Evolutionary conservation across 2,888 invertebrate species (phyloP).

Genomic region (Eumacrocentrus americanus): DNA sequence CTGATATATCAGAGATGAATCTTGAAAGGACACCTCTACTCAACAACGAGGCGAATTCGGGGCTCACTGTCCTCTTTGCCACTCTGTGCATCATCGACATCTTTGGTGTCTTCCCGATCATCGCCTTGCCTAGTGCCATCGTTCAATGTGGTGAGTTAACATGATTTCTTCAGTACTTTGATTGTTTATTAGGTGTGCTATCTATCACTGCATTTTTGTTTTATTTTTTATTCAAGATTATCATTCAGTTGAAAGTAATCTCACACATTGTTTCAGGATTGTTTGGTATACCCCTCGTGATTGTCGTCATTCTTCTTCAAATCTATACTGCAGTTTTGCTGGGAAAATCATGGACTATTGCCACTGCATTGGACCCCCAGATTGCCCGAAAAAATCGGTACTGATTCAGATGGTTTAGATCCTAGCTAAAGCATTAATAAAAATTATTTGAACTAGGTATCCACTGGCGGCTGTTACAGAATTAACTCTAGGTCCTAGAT

Average conservation of each 20-base stretch:
- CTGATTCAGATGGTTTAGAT: conserved; percentile 12
- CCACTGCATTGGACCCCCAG: conserved; percentile 73
- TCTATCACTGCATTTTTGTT: background rate
- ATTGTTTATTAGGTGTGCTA: conserved; percentile 8
- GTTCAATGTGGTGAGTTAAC: conserved; percentile 73
- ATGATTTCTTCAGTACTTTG: background rate
- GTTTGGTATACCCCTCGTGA: conserved; percentile 73
- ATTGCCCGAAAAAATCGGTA: conserved; percentile 68
- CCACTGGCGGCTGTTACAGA: conserved; percentile 87
- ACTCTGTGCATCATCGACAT: conserved; percentile 79
- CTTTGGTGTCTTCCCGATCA: conserved; percentile 83
- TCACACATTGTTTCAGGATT: conserved; percentile 64
- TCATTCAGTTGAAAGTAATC: conserved; percentile 9
- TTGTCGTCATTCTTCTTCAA: conserved; percentile 73
- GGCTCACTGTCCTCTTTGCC: conserved; percentile 73
- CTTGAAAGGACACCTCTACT: conserved; percentile 49
- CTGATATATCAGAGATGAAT: conserved; percentile 42
- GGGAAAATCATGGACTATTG: conserved; percentile 82
- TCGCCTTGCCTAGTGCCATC: conserved; percentile 76
- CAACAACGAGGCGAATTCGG: conserved; percentile 49
- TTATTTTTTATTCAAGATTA: background rate
- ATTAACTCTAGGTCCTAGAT: conserved; percentile 72
- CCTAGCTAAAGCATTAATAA: background rate
- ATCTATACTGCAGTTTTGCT: conserved; percentile 82
- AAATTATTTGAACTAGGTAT: conserved; percentile 64